Base-by-base conservation (phyloP, 1,140 invertebrate genomes). In the Meloidogyne chitwoodi region DNA sequence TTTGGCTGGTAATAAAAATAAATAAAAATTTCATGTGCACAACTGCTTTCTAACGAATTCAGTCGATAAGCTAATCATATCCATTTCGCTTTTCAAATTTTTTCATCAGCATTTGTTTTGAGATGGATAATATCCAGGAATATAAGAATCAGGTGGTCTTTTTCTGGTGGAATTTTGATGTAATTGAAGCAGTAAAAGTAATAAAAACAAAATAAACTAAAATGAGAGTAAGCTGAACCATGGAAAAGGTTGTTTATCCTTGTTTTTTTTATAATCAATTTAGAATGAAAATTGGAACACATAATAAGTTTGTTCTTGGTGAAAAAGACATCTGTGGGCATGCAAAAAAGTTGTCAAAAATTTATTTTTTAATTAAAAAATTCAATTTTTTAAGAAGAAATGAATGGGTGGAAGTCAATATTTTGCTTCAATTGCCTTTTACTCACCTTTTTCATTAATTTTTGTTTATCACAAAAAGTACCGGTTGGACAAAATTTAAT, bases 401-500 rank as follows among this genome's bases (percentile, higher is more conserved):
- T 67, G 65, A n/a, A 31, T 64, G 62, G 16, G 22, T 22, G 38
- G 29, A n/a, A 8, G 4, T 66, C 64, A 67, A 67, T 67, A 1
- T 1, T 67, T 65, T 65, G 29, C 34, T 38, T 31, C 6, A 31
- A 6, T 31, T 31, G 6, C 44, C 56, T 73, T 24, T 73, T 64
- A 38, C 29, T 56, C 5, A 19, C 2, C n/a, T 72, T 48, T 27
- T 24, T 16, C 11, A 24, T 73, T 22, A 38, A 22, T 38, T 63
- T 26, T 63, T 73, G 71, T 34, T 26, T n/a, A 34, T 73, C 56
- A 16, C 71, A 73, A 38, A 73, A 73, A 34, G 81, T 83, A 31
- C 80, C 84, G 11, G 66, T 80, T 56, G 84, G 84, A 27, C 84
- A 86, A 41, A 87, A 87, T 77, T 72, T 86, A 56, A 86, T 86